Percentiles rank a stretch among this genome's conserved stretches.
phyloP scores from a whole-genome alignment of 2,797 vertebrate species.

The Podarcis siculus region DNA sequence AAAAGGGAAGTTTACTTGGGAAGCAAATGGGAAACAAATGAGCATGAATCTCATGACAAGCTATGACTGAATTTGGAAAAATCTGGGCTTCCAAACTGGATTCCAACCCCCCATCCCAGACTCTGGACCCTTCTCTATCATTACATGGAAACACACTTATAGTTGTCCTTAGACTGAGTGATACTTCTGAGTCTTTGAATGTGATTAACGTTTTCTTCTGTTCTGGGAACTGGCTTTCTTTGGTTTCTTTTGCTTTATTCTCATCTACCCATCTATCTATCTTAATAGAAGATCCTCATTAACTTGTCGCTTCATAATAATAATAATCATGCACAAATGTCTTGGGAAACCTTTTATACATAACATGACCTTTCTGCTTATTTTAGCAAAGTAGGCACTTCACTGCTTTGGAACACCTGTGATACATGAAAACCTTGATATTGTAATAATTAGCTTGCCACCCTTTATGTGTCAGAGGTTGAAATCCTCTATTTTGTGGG shows the following conservation, averaged over 20 bases:
- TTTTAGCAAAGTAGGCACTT: slow-evolving; percentile 7
- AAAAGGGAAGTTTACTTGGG: not conserved
- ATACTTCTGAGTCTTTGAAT: not conserved
- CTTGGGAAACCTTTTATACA: not conserved
- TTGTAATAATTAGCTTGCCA: not conserved
- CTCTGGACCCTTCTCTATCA: not conserved
- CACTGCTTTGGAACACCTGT: not conserved
- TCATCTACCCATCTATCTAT: not conserved
- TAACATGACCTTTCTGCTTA: slow-evolving; percentile 9
- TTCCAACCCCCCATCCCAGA: not conserved
- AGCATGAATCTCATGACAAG: not conserved
- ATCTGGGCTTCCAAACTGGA: not conserved
- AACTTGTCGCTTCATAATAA: not conserved
- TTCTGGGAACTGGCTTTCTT: not conserved
- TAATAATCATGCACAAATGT: not conserved
- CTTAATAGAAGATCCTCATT: not conserved
- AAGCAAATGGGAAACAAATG: not conserved
- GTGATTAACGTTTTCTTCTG: not conserved
- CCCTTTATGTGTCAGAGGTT: not conserved
- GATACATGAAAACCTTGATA: not conserved
- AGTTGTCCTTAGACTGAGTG: not conserved
- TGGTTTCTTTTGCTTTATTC: not conserved
- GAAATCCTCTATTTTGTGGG: not conserved
- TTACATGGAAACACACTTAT: not conserved
- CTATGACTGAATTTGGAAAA: not conserved